These are phyloP conservation scores for Luperina testacea DNA, from an alignment of 2,888 invertebrate genomes.

Conservation along the genomic window DNA sequence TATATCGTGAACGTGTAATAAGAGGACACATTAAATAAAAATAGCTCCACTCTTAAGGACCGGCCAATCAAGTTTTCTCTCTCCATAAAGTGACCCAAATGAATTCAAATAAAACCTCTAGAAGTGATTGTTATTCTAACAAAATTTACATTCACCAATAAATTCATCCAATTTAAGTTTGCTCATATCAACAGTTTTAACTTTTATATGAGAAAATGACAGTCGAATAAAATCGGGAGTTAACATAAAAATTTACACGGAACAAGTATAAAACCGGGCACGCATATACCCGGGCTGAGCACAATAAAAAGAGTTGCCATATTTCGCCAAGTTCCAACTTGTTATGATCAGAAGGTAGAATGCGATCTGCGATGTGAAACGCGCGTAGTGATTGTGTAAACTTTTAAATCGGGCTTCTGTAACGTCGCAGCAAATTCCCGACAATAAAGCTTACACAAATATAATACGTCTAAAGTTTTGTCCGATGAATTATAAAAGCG, in stretches of 20 bases:
- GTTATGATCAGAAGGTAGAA: constrained; percentile 81
- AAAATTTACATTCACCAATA: constrained; percentile 68
- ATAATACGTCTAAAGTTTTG: constrained; percentile 62
- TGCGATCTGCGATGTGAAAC: constrained; percentile 70
- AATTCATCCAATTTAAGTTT: constrained; percentile 75
- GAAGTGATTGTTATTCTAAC: constrained; percentile 63
- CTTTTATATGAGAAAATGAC: constrained; percentile 75
- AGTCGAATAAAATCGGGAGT: constrained; percentile 74
- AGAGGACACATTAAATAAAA: constrained; percentile 36
- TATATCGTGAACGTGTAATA: constrained; percentile 53
- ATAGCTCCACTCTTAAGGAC: constrained; percentile 33
- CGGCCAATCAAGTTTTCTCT: constrained; percentile 2
- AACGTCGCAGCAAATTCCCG: constrained; percentile 59
- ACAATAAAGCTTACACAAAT: constrained; percentile 72
- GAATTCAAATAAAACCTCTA: constrained; percentile 36
- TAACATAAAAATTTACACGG: constrained; percentile 80
- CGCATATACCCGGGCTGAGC: constrained; percentile 69
- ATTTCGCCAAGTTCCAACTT: constrained; percentile 81
- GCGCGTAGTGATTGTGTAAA: constrained; percentile 76
- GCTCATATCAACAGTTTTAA: constrained; percentile 71
- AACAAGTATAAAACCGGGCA: constrained; percentile 76
- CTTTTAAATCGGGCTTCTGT: constrained; percentile 75
- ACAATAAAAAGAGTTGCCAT: constrained; percentile 83
- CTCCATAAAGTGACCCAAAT: constrained; percentile 7
- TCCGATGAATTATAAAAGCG: constrained; percentile 43